phyloP scores from a whole-genome alignment of 2,797 vertebrate genomes.

The Acanthiza pusilla region DNA sequence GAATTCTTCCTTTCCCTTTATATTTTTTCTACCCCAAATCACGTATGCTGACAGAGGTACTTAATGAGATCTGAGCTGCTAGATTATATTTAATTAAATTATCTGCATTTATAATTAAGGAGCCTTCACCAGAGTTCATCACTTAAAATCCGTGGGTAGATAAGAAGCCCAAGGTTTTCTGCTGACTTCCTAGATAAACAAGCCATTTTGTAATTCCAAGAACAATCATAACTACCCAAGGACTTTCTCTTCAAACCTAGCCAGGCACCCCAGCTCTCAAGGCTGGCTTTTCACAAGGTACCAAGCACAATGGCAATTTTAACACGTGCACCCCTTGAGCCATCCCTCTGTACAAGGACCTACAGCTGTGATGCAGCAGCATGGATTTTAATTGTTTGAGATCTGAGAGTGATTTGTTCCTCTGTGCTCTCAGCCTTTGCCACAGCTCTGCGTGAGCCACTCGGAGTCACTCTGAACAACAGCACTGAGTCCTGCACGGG shows the following conservation, averaged over 20 bases:
- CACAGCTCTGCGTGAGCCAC: neutral
- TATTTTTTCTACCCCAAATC: neutral
- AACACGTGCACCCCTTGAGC: accelerated
- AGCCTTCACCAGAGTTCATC: neutral
- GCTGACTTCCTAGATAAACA: neutral
- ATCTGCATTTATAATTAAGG: neutral
- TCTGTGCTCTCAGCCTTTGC: neutral
- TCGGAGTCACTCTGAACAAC: neutral
- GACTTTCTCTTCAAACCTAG: neutral
- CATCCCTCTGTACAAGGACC: neutral
- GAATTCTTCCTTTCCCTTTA: neutral
- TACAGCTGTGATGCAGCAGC: neutral
- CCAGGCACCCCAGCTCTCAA: neutral
- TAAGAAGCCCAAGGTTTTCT: neutral
- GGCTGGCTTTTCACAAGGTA: neutral
- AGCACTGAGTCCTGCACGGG: neutral
- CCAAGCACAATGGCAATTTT: neutral
- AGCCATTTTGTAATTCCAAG: neutral
- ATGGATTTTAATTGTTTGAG: neutral
- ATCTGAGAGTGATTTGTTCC: accelerated
- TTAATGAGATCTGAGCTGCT: neutral
- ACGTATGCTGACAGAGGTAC: neutral
- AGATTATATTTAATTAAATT: neutral
- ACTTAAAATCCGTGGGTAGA: neutral
- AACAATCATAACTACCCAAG: neutral